These are phyloP conservation scores for Palythoa grandis DNA, from an alignment of 92 coral and sea anemone genomes.

Conservation along the genomic window DNA sequence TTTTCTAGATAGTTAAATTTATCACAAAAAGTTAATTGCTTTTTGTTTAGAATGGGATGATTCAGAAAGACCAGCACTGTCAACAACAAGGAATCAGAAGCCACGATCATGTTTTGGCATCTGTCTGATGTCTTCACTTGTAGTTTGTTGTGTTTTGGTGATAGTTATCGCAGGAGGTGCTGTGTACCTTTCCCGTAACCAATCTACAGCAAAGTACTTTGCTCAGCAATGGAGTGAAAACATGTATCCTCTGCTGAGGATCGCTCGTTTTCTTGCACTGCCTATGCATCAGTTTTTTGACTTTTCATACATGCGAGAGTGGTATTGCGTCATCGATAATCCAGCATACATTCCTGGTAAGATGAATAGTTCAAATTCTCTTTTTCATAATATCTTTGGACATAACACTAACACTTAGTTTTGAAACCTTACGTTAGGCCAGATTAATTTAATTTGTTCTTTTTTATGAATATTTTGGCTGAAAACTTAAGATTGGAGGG, in stretches of 20 bases:
- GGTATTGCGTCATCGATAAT: constrained; percentile 80
- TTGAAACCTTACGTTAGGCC: too few relatives aligned
- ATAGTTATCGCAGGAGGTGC: constrained; percentile 3
- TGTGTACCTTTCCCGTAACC: constrained; percentile 40
- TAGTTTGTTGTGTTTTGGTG: not conserved
- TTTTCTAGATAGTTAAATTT: too few relatives aligned
- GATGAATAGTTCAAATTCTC: not conserved
- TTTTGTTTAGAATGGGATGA: not conserved
- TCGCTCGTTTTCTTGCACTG: constrained; percentile 52
- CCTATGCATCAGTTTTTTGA: constrained; percentile 69
- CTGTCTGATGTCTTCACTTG: constrained; percentile 14
- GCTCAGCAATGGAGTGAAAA: constrained; percentile 68
- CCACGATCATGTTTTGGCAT: not conserved
- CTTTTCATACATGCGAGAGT: constrained; percentile 50
- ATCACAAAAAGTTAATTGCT: not conserved
- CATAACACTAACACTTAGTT: too few relatives aligned
- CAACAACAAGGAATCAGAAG: constrained; percentile 4
- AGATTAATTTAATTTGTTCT: too few relatives aligned
- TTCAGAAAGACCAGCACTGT: not conserved
- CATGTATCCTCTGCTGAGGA: constrained; percentile 70
- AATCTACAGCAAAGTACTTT: constrained; percentile 46
- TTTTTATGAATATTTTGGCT: too few relatives aligned
- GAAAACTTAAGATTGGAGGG: too few relatives aligned
- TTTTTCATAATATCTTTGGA: too few relatives aligned
- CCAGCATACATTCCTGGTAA: constrained; percentile 70